Conservation (phyloP, 1,140 invertebrate genomes). For the Leptinotarsa texana region DNA sequence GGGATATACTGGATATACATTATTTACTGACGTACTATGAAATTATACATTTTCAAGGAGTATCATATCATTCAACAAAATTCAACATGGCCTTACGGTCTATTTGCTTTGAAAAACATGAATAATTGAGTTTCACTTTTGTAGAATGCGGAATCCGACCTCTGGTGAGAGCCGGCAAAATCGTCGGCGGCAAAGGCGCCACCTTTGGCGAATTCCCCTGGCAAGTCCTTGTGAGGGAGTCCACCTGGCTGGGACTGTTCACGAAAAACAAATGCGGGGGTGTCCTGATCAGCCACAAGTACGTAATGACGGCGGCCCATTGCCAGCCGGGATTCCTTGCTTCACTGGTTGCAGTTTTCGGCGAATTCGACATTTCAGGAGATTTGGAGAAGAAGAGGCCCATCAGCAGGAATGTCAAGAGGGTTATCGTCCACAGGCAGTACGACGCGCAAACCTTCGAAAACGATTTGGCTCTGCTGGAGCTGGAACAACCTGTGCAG, state of each 20-base stretch:
- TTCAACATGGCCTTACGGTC: too few relatives aligned
- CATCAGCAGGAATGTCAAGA: constrained; percentile 78
- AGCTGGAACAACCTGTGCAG: constrained; percentile 80
- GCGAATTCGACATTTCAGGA: constrained; percentile 86
- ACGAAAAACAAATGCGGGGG: constrained; percentile 97
- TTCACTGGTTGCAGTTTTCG: constrained; percentile 86
- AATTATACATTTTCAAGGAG: not conserved
- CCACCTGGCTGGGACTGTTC: constrained; percentile 90
- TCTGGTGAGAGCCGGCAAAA: constrained; percentile 76
- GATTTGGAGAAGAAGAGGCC: constrained; percentile 78
- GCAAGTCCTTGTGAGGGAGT: constrained; percentile 90
- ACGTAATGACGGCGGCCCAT: constrained; percentile 90
- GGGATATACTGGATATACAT: too few relatives aligned
- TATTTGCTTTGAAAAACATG: too few relatives aligned
- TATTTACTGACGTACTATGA: not conserved
- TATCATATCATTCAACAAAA: too few relatives aligned
- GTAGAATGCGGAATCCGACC: constrained; percentile 87
- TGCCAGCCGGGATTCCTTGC: constrained; percentile 92
- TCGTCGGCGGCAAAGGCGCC: constrained; percentile 87
- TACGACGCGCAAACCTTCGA: constrained; percentile 90
- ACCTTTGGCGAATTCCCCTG: constrained; percentile 89
- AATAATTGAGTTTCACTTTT: constrained; percentile 22
- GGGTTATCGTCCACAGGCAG: constrained; percentile 85
- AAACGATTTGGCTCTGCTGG: constrained; percentile 85
- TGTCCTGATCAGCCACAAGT: constrained; percentile 82